These are phyloP conservation scores for Etia nguti DNA, from an alignment of 2,113 vertebrate species.

Conservation along the genomic window DNA sequence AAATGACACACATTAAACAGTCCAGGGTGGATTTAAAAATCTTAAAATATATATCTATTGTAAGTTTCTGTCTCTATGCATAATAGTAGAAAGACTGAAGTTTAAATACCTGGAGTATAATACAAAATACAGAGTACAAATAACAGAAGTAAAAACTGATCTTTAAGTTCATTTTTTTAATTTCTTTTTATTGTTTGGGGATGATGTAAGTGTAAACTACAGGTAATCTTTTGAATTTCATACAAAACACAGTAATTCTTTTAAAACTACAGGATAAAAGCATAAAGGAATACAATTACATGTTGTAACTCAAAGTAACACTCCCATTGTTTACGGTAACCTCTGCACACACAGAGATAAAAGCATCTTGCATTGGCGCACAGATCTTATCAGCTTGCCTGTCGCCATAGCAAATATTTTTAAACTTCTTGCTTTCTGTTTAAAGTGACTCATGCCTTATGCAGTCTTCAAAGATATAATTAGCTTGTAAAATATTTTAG, in stretches of 20 bases:
- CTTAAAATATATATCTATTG: background rate
- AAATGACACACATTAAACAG: no score
- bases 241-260: background rate
- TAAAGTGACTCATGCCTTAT: background rate
- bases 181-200: background rate
- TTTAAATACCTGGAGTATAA: background rate
- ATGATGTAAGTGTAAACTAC: background rate
- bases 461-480: background rate
- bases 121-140: background rate
- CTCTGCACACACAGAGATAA: background rate
- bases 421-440: accelerated
- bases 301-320: background rate
- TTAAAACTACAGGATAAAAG: background rate
- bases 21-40: no score
- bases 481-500: background rate
- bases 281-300: background rate
- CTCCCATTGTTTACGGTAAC: background rate
- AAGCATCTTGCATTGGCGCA: background rate
- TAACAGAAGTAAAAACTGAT: background rate
- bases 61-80: background rate
- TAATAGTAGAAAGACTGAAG: background rate
- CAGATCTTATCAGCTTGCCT: background rate
- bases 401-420: background rate
- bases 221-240: background rate
- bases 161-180: background rate